Evolutionary conservation across 1,140 invertebrate species (phyloP).

Genomic region (Euschistus heros): DNA sequence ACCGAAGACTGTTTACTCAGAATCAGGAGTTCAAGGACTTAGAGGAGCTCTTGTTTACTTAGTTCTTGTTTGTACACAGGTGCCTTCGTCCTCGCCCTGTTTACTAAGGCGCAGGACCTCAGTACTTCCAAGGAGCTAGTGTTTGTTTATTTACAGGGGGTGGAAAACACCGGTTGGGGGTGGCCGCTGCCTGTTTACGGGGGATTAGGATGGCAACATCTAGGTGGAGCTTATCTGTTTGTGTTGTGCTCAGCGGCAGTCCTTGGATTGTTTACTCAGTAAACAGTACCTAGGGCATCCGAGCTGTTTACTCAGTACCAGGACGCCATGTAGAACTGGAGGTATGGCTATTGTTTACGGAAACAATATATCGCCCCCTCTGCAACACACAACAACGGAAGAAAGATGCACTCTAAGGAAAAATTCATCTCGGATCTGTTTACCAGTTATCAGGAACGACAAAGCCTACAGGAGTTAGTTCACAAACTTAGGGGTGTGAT

Average conservation of each 20-base stretch:
- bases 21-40: constrained; percentile 16
- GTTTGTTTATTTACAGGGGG: constrained; percentile 23
- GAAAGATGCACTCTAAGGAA: constrained; percentile 21
- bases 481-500: not conserved
- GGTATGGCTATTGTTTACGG: constrained; percentile 1
- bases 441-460: constrained; percentile 26
- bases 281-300: constrained; percentile 10
- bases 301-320: constrained; percentile 25
- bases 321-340: constrained; percentile 4
- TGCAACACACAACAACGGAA: not conserved
- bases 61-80: constrained; percentile 22
- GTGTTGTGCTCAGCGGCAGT: constrained; percentile 18
- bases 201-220: constrained; percentile 18
- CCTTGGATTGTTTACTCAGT: constrained; percentile 23
- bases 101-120: not conserved
- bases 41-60: constrained; percentile 26
- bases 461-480: constrained; percentile 17
- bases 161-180: not conserved
- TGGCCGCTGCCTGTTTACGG: constrained; percentile 21
- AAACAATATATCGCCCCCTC: constrained; percentile 4
- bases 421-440: constrained; percentile 28
- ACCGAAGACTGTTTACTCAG: constrained; percentile 22
- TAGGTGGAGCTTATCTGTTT: constrained; percentile 3
- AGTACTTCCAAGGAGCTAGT: constrained; percentile 2
- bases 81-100: not conserved